A percentile compares a stretch with the other conserved stretches of the same genome.
phyloP scores from a whole-genome alignment of 2,797 vertebrate genomes.

The Atherinosoma microstoma region DNA sequence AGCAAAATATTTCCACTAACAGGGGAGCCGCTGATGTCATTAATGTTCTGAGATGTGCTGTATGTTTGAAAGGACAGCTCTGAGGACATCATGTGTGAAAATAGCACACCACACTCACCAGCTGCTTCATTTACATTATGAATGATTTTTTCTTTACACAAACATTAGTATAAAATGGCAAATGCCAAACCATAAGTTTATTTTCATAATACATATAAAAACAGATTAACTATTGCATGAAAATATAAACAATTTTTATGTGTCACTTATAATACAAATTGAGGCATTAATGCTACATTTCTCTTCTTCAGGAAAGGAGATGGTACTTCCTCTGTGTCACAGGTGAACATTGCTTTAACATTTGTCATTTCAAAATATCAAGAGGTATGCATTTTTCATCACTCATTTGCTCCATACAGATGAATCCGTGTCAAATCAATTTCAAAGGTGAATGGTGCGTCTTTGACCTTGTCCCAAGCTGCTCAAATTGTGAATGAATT shows the following conservation, averaged over 20 bases:
- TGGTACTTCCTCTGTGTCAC: constrained; percentile 33
- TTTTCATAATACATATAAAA: background rate
- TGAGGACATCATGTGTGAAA: background rate
- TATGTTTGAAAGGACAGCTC: background rate
- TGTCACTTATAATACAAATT: constrained; percentile 16
- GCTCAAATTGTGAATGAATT: constrained; percentile 57
- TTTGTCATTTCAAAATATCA: constrained; percentile 63
- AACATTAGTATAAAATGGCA: background rate
- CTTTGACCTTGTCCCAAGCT: constrained; percentile 67
- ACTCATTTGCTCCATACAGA: constrained; percentile 54
- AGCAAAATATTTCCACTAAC: too few relatives aligned
- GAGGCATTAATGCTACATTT: constrained; percentile 8
- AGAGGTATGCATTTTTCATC: constrained; percentile 71
- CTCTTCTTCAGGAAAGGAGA: constrained; percentile 4
- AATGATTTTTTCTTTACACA: background rate
- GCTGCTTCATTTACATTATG: background rate
- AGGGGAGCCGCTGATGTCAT: too few relatives aligned
- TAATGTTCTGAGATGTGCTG: too few relatives aligned
- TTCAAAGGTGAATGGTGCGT: constrained; percentile 67
- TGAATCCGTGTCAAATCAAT: constrained; percentile 78
- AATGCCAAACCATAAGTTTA: background rate
- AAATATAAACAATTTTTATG: background rate
- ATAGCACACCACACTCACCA: too few relatives aligned
- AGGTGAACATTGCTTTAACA: constrained; percentile 52
- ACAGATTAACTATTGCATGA: background rate